phyloP scores from a whole-genome alignment of 2,797 vertebrate species.

The Danio choprae region DNA sequence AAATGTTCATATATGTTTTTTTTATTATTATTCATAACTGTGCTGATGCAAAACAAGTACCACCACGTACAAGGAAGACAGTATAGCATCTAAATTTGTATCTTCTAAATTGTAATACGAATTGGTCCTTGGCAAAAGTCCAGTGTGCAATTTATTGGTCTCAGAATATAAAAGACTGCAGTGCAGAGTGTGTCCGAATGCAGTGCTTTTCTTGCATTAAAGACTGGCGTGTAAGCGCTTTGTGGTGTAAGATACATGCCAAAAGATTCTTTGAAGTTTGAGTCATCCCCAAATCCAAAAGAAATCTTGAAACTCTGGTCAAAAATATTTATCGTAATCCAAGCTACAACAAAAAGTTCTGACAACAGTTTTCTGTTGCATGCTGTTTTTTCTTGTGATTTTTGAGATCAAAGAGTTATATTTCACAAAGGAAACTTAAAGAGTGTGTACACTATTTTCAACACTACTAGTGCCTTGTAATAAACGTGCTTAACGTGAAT shows the following conservation, averaged over 20 bases:
- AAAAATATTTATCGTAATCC: neutral
- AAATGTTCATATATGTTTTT: neutral
- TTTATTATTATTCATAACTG: neutral
- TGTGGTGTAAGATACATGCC: neutral
- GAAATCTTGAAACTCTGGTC: neutral
- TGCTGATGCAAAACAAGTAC: neutral
- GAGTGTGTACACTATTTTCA: neutral
- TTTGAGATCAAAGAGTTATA: slow-evolving; percentile 8
- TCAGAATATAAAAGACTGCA: neutral
- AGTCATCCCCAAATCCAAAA: neutral
- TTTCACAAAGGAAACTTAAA: neutral
- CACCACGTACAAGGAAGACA: neutral
- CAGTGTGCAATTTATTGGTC: neutral
- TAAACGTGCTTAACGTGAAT: neutral
- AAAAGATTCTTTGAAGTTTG: slow-evolving; percentile 1
- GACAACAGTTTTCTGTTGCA: neutral
- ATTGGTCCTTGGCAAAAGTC: neutral
- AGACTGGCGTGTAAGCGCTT: neutral
- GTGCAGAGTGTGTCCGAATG: neutral
- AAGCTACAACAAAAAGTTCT: neutral
- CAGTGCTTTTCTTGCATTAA: neutral
- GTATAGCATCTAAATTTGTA: neutral
- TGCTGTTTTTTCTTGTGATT: neutral
- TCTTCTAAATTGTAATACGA: neutral
- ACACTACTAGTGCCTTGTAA: neutral